phyloP scores from a whole-genome alignment of 2,888 invertebrate genomes.

The Drosophila histrio region DNA sequence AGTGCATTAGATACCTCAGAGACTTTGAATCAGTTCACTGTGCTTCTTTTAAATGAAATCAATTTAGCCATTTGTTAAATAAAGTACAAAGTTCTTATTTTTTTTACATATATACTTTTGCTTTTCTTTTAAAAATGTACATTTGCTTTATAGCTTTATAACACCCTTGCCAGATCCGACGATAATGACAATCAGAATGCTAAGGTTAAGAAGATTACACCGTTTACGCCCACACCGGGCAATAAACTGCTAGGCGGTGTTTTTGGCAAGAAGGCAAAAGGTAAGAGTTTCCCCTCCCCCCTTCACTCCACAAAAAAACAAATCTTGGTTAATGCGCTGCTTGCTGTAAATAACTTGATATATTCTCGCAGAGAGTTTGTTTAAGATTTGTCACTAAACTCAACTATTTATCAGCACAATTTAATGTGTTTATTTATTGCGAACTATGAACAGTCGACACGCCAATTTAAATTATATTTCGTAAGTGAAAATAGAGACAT shows the following conservation, averaged over 20 bases:
- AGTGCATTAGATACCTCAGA: constrained; percentile 65
- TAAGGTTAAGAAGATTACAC: constrained; percentile 72
- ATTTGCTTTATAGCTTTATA: constrained; percentile 70
- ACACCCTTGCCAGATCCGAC: constrained; percentile 61
- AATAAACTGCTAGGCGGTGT: constrained; percentile 82
- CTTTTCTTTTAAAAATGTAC: neutral
- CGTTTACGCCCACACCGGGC: constrained; percentile 77
- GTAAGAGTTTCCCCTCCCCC: constrained; percentile 50
- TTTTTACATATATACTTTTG: neutral
- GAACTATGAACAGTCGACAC: too few species aligned
- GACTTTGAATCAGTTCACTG: constrained; percentile 41
- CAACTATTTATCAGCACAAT: neutral
- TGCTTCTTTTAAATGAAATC: neutral
- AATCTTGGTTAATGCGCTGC: neutral
- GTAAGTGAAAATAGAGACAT: too few species aligned
- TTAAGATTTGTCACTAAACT: neutral
- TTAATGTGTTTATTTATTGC: too few species aligned
- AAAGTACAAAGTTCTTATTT: constrained; percentile 39
- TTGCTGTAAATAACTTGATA: constrained; percentile 29
- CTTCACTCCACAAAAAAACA: neutral
- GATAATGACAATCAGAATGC: constrained; percentile 48
- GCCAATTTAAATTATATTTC: too few species aligned
- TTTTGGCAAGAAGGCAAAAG: constrained; percentile 82
- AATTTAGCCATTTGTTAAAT: constrained; percentile 21
- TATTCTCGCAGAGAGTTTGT: neutral